Conservation (phyloP, 2,113 vertebrate genomes). For the Alethe diademata region DNA sequence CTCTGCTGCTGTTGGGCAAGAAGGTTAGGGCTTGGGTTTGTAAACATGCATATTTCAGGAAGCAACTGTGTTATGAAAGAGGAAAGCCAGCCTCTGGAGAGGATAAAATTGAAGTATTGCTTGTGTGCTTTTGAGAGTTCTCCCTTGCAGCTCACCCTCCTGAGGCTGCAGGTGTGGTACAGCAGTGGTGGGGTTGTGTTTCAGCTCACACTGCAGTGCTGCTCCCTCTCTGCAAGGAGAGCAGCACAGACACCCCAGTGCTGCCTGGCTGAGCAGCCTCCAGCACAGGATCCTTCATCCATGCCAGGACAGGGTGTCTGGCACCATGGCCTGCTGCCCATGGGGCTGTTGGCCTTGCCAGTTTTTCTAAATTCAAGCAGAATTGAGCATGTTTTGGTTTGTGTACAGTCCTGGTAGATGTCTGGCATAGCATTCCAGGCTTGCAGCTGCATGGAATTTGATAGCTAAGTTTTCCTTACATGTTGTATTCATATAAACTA, state of each 20-base stretch:
- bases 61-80: not conserved
- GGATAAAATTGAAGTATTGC: not conserved
- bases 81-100: not conserved
- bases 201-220: not conserved
- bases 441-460: not conserved
- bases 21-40: not conserved
- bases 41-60: not conserved
- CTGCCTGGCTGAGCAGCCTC: not conserved
- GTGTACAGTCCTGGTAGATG: not conserved
- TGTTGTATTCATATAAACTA: not conserved
- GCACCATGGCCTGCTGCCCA: not conserved
- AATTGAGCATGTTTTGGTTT: not conserved
- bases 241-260: not conserved
- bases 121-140: not conserved
- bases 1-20: not conserved
- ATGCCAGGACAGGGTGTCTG: not conserved
- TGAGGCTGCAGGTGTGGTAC: rapidly evolving
- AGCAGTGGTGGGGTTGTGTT: not conserved
- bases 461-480: not conserved
- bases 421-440: not conserved
- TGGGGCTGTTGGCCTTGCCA: not conserved
- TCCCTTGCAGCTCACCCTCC: not conserved
- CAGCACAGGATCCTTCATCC: too few relatives aligned
- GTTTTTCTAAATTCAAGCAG: not conserved
- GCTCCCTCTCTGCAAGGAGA: not conserved